Evolutionary conservation across 2,888 invertebrate species (phyloP).

Genomic region (Trichogramma dendrolimi): DNA sequence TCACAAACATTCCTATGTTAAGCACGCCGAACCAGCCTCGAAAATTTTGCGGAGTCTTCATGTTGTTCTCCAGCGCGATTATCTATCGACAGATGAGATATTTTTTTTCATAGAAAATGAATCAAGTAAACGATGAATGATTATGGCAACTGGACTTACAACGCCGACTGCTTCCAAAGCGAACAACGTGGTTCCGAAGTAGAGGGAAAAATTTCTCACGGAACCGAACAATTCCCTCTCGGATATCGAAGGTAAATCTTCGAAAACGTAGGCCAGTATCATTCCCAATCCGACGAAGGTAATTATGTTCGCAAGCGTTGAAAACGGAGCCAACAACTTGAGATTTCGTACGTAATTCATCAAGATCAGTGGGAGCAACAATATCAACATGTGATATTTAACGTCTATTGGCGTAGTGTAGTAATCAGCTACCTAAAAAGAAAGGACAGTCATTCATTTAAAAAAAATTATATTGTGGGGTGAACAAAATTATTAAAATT

Average conservation of each 20-base stretch:
- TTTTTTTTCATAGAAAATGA: conserved; percentile 28
- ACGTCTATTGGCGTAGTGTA: conserved; percentile 53
- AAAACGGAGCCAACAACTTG: conserved; percentile 77
- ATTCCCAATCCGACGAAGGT: conserved; percentile 74
- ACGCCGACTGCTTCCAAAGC: conserved; percentile 81
- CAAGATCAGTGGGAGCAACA: conserved; percentile 67
- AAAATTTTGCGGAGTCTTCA: conserved; percentile 78
- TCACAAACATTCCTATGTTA: conserved; percentile 75
- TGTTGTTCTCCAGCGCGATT: conserved; percentile 84
- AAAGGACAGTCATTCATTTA: conserved; percentile 8
- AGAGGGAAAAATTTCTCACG: conserved; percentile 65
- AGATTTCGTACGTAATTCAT: conserved; percentile 73
- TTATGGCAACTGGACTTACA: conserved; percentile 55
- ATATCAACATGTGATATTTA: conserved; percentile 67
- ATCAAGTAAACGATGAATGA: background rate
- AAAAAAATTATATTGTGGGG: background rate
- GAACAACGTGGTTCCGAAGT: conserved; percentile 86
- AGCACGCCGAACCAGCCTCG: conserved; percentile 73
- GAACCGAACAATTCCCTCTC: conserved; percentile 55
- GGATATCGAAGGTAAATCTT: conserved; percentile 58
- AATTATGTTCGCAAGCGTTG: conserved; percentile 75
- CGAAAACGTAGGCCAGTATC: conserved; percentile 68
- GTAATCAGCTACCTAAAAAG: conserved; percentile 55
- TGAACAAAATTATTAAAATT: background rate
- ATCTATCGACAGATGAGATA: conserved; percentile 64